Evolutionary conservation across 2,797 vertebrate species (phyloP), one percentile per base, ranked within the genome.

Genomic region (Centropyge bicolor): DNA sequence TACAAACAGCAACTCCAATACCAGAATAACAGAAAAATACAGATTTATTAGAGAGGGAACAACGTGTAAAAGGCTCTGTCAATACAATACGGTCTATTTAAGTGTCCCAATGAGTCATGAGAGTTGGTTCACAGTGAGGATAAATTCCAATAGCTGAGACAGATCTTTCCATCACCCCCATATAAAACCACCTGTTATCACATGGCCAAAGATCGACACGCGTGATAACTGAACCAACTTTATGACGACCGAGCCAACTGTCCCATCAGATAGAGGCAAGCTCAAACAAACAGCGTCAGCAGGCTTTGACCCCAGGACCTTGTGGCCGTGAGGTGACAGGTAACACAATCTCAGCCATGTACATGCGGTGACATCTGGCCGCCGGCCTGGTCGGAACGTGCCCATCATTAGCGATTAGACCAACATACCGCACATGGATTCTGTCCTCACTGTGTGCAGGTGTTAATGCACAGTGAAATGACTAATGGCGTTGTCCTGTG

Each of bases 391-490:
- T 17, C 57, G 49, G 49, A 66, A 55, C 41, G 12, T 52, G 31
- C 41, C 66, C 19, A 1, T 63, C 56, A 52, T 75, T 27, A 52
- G 56, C 52, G 17, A 46, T 65, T 5, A 65, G 17, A 31, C 48
- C 36, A 8, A 41, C 59, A 63, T 22, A 49, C 49, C 24, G 59
- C 51, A 35, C 49, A 20, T 31, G 56, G 20, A 45, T 6, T 9
- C 20, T 20, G 68, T 6, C 61, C 38, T 52, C 45, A 16, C 35
- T 22, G 56, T 46, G 41, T 38, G 66, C 56, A 84, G 78, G 83
- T 85, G 85, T 73, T 75, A 66, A 70, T 54, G 65, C 49, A 55
- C 16, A 1, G 13, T 56, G 35, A 38, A 61, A 62, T 49, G 55
- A 66, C 36, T 54, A 57, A 75, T 35, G 27, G 68, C 52, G 17